Conservation (phyloP, 2,113 vertebrate species). For the Ceyx margarethae region DNA sequence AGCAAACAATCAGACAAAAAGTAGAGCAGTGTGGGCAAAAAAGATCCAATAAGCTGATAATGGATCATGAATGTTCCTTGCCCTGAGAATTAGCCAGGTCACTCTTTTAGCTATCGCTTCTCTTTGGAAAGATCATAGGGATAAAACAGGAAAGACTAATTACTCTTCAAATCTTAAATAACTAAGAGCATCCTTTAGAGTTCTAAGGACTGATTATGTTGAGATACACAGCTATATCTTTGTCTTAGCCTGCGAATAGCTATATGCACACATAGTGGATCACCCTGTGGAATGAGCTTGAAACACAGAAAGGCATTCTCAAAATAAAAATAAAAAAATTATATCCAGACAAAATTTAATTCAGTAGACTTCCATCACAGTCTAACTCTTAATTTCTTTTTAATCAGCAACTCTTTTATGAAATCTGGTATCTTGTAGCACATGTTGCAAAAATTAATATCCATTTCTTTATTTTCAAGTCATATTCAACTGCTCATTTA, state of each 20-base stretch:
- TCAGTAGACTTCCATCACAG: background rate
- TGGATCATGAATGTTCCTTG: background rate
- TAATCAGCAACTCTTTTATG: background rate
- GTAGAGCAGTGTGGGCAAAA: background rate
- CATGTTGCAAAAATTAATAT: background rate
- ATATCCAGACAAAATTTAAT: background rate
- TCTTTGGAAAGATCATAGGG: background rate
- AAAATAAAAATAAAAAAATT: background rate
- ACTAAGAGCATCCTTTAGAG: background rate
- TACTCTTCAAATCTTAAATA: background rate
- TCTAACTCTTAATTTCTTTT: background rate
- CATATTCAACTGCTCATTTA: background rate
- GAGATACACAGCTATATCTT: background rate
- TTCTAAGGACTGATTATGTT: background rate
- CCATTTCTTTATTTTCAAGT: slow-evolving; percentile 29
- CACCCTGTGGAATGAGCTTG: background rate
- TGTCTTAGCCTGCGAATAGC: background rate
- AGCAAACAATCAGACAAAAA: background rate
- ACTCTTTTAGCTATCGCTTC: background rate
- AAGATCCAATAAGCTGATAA: background rate
- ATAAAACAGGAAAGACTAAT: background rate
- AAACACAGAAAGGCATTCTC: background rate
- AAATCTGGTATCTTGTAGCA: background rate
- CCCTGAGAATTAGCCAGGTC: background rate
- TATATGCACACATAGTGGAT: background rate